Evolutionary conservation across 2,113 vertebrate genomes (phyloP).

Genomic region (Pipa parva): DNA sequence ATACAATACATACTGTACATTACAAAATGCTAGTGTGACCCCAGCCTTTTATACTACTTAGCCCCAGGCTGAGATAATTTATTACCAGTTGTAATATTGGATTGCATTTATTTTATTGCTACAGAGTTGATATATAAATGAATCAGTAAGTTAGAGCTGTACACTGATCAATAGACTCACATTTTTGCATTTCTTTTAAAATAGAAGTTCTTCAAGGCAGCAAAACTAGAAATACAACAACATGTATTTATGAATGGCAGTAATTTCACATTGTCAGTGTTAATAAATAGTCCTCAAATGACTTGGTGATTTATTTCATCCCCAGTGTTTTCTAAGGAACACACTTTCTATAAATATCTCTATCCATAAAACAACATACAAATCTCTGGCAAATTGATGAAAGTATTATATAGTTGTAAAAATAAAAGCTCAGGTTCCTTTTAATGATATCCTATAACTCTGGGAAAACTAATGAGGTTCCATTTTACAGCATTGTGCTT

Average conservation of each 20-base stretch:
- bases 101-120: no score
- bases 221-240: background rate
- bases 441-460: conserved; percentile 37
- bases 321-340: conserved; percentile 27
- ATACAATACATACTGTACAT: no score
- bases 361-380: conserved; percentile 22
- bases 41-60: no score
- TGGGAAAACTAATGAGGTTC: conserved; percentile 32
- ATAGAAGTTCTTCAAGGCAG: no score
- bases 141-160: no score
- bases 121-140: no score
- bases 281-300: conserved; percentile 12
- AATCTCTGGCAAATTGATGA: conserved; percentile 25
- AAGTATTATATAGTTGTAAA: conserved; percentile 39
- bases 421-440: conserved; percentile 39
- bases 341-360: background rate
- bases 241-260: background rate
- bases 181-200: no score
- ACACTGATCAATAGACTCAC: no score
- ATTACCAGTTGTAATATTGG: no score
- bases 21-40: no score
- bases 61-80: no score
- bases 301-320: conserved; percentile 9
- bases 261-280: conserved; percentile 15
- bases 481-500: conserved; percentile 22